Percentiles rank a stretch among this genome's conserved stretches.
Conservation (phyloP, 1,140 invertebrate genomes). For the Aphaenogaster rudis region DNA sequence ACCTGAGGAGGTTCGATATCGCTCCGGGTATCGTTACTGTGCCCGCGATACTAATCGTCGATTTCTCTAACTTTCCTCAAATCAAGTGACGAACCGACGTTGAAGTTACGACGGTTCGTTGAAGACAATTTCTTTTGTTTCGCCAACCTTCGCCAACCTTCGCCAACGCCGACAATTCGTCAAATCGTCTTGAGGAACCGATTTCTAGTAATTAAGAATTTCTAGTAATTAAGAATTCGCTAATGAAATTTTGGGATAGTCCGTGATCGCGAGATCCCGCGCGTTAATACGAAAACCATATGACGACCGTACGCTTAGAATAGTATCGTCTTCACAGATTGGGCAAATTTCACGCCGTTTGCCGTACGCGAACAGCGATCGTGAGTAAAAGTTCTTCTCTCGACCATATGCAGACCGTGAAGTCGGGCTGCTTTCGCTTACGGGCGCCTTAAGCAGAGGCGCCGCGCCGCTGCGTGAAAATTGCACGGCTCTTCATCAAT, state of each 20-base stretch:
- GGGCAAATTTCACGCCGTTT: conserved; percentile 34
- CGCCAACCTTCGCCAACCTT: conserved; percentile 6
- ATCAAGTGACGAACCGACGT: conserved; percentile 42
- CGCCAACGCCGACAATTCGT: conserved; percentile 10
- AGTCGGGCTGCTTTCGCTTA: conserved; percentile 82
- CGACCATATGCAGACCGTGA: conserved; percentile 82
- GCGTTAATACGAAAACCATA: background rate
- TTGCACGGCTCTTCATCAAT: conserved; percentile 60
- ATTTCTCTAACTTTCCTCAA: conserved; percentile 56
- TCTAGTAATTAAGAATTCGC: conserved; percentile 1
- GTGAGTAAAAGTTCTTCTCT: conserved; percentile 84
- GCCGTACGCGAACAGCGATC: conserved; percentile 30
- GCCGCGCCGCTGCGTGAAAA: conserved; percentile 61
- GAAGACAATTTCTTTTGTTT: conserved; percentile 48
- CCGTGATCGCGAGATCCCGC: background rate
- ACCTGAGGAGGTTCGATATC: conserved; percentile 14
- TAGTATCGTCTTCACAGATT: conserved; percentile 10
- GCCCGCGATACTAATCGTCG: conserved; percentile 19
- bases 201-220: conserved; percentile 11
- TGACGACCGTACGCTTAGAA: background rate
- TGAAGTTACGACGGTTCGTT: conserved; percentile 25
- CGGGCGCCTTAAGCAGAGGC: conserved; percentile 62
- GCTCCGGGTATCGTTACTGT: conserved; percentile 4
- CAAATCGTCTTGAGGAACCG: background rate
- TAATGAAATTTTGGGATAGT: background rate